Percentiles rank a stretch among this genome's conserved stretches.
These are phyloP conservation scores for Spizella passerina DNA, from an alignment of 2,797 vertebrate genomes.

Conservation along the genomic window DNA sequence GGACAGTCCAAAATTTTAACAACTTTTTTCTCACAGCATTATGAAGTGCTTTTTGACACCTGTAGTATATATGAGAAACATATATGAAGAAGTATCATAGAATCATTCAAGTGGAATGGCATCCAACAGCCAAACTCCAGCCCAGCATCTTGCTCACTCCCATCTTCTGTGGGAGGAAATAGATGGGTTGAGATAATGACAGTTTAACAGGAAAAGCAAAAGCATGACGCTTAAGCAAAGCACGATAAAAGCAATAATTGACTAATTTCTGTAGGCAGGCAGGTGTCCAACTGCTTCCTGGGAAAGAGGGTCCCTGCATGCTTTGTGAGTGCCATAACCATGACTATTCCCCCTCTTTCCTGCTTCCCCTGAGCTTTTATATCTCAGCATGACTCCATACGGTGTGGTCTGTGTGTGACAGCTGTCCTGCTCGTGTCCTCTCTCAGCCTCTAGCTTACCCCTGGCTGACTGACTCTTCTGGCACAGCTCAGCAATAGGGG, in stretches of 20 bases:
- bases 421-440: not conserved
- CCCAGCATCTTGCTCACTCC: not conserved
- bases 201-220: not conserved
- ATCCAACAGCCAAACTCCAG: not conserved
- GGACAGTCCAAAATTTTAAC: not conserved
- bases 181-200: not conserved
- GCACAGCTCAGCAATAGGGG: not conserved
- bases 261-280: not conserved
- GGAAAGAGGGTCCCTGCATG: not conserved
- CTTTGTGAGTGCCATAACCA: not conserved
- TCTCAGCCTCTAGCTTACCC: not conserved
- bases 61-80: not conserved
- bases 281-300: not conserved
- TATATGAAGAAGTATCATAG: not conserved
- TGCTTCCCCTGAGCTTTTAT: not conserved
- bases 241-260: not conserved
- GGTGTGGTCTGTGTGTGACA: not conserved
- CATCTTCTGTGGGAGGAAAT: not conserved
- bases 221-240: not conserved
- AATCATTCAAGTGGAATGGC: not conserved
- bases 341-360: accelerated
- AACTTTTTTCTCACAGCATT: not conserved
- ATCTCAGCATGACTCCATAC: not conserved
- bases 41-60: not conserved
- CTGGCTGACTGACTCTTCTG: not conserved